Evolutionary conservation across 2,888 invertebrate species (phyloP), one percentile per base, ranked within the genome.

Genomic region (Nematopogon swammerdamellus): DNA sequence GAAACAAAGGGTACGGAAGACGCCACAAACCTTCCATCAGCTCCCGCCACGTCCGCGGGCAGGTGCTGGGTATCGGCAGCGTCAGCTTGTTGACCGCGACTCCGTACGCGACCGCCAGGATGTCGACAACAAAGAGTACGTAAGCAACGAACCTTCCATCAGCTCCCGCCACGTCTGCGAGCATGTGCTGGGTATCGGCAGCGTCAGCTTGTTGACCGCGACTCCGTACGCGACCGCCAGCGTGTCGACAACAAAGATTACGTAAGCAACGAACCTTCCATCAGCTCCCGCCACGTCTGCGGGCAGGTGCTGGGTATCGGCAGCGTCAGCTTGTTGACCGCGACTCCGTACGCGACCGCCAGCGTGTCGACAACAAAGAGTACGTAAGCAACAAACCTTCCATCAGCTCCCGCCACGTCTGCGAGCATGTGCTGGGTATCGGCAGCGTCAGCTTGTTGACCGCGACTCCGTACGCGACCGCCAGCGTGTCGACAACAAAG

Each of bases 261-360:
- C n/a, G n/a, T n/a, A n/a, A n/a, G 25, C 25, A 10, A 25, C 25
- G 25, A 4, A 92, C 92, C 89, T 83, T 91, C 86, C 90, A 94
- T 92, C 44, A 94, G 83, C 61, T 85, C 83, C 59, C 86, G 83
- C 87, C 93, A 94, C 44, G 87, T 85, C 60, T 85, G 82, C 17
- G 94, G 94, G 68, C 93, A 93, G 29, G 93, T 93, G 63, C 87
- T 87, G 52, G 93, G 93, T 69, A 94, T 92, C 48, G 92, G 94
- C 60, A 94, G 81, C 45, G 90, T 90, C 52, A 94, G 82, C 69
- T 91, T 92, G 72, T 92, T 92, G 56, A 91, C 88, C 52, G 92
- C 94, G 53, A 94, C 92, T 53, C 93, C 92, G 65, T 92, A 94
- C 5, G 93, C 92, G 51, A 94, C 90, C 36, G 92, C 91, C 55